Evolutionary conservation across 2,888 invertebrate species (phyloP), one percentile per base, ranked within the genome.

Genomic region (Cenopis cana): DNA sequence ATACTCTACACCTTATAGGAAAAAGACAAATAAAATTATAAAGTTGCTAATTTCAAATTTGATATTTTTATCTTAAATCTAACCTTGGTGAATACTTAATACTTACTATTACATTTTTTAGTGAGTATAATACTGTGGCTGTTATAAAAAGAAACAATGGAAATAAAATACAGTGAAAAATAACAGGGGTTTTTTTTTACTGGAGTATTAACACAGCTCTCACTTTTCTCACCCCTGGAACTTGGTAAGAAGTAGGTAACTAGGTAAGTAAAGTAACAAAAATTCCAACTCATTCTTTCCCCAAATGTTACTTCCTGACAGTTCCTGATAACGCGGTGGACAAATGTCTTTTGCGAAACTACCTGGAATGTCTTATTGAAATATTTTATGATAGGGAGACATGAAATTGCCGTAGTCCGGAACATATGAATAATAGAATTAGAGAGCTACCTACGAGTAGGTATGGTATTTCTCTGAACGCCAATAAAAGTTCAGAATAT

Each of bases 271-370:
- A 12, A 17, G 49, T 41, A n/a, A 1, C n/a, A n/a, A 71, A 66
- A 52, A 41, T 49, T 11, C 50, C 75, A 72, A 76, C 73, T 74
- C 76, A 74, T 70, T 68, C 75, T 66, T 76, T 78, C 59, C 73
- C 75, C 74, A 77, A 81, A 77, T 72, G 76, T 73, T 76, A 76
- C 75, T 78, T 77, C 52, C 52, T 62, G 77, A 77, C 76, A 76
- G 74, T 77, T 76, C 52, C 62, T 33, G 77, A 82, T 81, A 80
- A 74, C 75, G 57, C 64, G 46, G n/a, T 69, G 78, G 70, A 77
- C 76, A 77, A 81, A 81, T 81, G 74, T 76, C 61, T 74, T 77
- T 73, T 73, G 76, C 74, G 0, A 14, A 57, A 56, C 57, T 62
- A 65, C 61, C 68, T 65, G 46, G 68, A 49, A 66, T 24, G 59